Percentiles rank a stretch among this genome's conserved stretches.
Conservation (phyloP, 2,797 vertebrate species). For the Intellagama lesueurii region DNA sequence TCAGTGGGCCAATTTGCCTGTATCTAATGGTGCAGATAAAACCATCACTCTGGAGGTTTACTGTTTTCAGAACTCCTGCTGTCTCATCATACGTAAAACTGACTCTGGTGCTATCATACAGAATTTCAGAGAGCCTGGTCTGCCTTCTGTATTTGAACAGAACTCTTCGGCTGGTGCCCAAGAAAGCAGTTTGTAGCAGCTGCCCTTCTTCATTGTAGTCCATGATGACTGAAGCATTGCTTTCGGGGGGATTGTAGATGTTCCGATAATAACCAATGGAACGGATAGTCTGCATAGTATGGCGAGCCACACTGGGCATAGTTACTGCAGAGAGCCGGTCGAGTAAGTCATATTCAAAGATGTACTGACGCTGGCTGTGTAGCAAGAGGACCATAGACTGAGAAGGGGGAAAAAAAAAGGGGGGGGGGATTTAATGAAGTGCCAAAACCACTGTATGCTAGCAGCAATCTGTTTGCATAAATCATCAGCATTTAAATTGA, state of each 20-base stretch:
- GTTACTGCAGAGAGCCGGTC: slow-evolving; percentile 95
- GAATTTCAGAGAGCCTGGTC: slow-evolving; percentile 93
- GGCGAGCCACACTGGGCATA: slow-evolving; percentile 97
- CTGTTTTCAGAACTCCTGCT: slow-evolving; percentile 94
- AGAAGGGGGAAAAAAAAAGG: slow-evolving; percentile 66
- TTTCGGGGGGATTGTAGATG: slow-evolving; percentile 96
- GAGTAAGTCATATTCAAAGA: slow-evolving; percentile 94
- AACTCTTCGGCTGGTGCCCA: slow-evolving; percentile 93
- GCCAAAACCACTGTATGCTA: slow-evolving; percentile 66
- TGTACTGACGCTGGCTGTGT: slow-evolving; percentile 98
- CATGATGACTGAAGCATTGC: slow-evolving; percentile 94
- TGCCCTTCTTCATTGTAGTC: slow-evolving; percentile 98
- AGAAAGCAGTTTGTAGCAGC: slow-evolving; percentile 91
- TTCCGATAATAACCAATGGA: slow-evolving; percentile 98
- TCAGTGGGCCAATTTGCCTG: slow-evolving; percentile 93
- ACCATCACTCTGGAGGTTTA: slow-evolving; percentile 97
- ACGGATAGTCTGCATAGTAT: slow-evolving; percentile 97
- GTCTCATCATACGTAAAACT: slow-evolving; percentile 98
- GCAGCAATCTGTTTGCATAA: slow-evolving; percentile 71
- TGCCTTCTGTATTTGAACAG: slow-evolving; percentile 94
- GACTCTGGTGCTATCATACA: slow-evolving; percentile 96
- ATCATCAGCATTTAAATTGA: slow-evolving; percentile 79
- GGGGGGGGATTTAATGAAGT: slow-evolving; percentile 55
- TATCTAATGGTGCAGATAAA: slow-evolving; percentile 99
- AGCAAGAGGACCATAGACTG: slow-evolving; percentile 98